Conservation (phyloP, 92 coral and sea anemone species). For the Muricea muricata region DNA sequence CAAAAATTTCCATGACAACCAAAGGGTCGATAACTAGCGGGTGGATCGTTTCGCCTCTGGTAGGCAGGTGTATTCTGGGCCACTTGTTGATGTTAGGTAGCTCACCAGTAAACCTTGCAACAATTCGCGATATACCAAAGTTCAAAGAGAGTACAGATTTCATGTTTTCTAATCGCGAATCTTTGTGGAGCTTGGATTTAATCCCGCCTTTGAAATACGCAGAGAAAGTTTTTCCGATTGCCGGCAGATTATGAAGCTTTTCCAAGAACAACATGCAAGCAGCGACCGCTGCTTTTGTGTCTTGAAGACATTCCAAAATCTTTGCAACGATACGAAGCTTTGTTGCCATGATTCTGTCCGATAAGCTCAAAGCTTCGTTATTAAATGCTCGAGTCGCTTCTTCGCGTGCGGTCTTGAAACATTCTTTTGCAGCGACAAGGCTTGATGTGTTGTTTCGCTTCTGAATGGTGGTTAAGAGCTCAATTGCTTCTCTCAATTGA, state of each 20-base stretch:
- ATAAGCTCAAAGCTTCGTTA: neutral
- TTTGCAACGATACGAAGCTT: neutral
- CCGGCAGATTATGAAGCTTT: slow-evolving; percentile 1
- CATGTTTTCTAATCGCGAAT: neutral
- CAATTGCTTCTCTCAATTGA: neutral
- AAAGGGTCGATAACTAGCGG: neutral
- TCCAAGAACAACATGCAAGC: neutral
- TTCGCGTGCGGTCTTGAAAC: neutral
- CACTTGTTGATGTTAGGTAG: neutral
- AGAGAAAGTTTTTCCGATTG: neutral
- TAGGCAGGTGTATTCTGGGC: neutral
- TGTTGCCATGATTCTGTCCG: slow-evolving; percentile 9
- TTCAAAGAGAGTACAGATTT: neutral
- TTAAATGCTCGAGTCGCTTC: neutral
- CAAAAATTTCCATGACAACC: neutral
- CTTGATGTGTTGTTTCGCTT: neutral
- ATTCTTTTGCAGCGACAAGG: neutral
- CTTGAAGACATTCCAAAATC: neutral
- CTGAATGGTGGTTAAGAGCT: neutral
- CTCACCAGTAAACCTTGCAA: neutral
- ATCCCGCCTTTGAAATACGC: neutral
- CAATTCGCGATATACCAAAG: neutral
- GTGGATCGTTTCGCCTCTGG: neutral
- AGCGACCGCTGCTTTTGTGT: neutral
- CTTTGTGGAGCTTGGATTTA: neutral